phyloP scores from a whole-genome alignment of 2,113 vertebrate genomes.

The Aleadryas rufinucha region DNA sequence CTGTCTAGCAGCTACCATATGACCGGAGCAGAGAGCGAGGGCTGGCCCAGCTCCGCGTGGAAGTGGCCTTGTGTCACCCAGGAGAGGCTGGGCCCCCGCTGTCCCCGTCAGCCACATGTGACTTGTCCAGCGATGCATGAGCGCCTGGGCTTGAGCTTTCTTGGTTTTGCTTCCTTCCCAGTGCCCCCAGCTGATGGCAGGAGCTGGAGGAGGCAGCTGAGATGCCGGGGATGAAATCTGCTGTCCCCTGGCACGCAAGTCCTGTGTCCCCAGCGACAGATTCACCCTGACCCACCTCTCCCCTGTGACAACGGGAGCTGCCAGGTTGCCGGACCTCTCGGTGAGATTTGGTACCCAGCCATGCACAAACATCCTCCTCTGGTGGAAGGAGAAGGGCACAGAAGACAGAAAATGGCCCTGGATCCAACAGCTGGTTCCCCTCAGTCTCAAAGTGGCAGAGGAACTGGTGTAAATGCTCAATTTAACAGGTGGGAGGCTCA shows the following conservation, averaged over 20 bases:
- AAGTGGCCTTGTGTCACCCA: background rate
- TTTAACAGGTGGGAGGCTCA: background rate
- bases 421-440: background rate
- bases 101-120: background rate
- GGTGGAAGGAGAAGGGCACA: background rate
- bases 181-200: background rate
- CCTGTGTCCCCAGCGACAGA: background rate
- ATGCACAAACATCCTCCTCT: background rate
- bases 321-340: rapidly evolving
- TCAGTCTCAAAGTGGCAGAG: background rate
- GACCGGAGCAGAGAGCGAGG: background rate
- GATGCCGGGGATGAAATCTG: background rate
- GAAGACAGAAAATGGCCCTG: background rate
- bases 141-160: background rate
- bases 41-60: background rate
- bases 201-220: background rate
- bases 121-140: background rate
- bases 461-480: background rate
- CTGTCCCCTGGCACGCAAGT: rapidly evolving
- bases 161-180: background rate
- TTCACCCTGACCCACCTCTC: background rate
- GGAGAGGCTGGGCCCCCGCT: background rate
- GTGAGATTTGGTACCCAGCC: background rate
- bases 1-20: rapidly evolving
- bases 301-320: background rate